Evolutionary conservation across 2,113 vertebrate species (phyloP), one percentile per base, ranked within the genome.

Genomic region (Erpornis zantholeuca): DNA sequence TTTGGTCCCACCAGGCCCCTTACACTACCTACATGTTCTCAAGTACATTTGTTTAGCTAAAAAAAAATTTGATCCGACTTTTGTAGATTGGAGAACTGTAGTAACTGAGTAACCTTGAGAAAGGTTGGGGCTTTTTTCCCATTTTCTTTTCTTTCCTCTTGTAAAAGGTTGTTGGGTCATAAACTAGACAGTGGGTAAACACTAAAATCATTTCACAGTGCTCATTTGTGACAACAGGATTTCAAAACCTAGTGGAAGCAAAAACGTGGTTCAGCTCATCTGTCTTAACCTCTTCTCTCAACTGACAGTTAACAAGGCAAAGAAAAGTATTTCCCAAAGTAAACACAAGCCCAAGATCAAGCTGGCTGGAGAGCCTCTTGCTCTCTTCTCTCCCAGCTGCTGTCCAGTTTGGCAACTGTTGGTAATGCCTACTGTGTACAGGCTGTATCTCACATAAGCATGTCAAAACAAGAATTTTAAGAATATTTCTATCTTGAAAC

Each of bases 31-130:
- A 45, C 9, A 52, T 36, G 33, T 20, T 89, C 69, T 70, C 27
- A 85, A 87, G 24, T 22, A 35, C 7, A 47, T 75, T 77, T 86
- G 7, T 65, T 77, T 28, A 81, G 36, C 47, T 57, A 60, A 79
- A 66, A 38, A 38, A 23, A 23, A 36, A 20, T 71, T 47, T 71
- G 24, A 63, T 71, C 31, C 59, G 44, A 50, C 69, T 86, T 76
- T 28, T 80, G 31, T 22, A 40, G 50, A 61, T n/a, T 60, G 40
- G 14, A 89, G 29, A 57, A 76, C 9, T n/a, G 44, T 24, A 93
- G 73, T 82, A 95, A 96, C 28, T 96, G 27, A 94, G 91, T 93
- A 96, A 49, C 63, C 40, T 23, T 49, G 63, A 47, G 40, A 42
- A 63, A 90, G 17, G 4, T 6, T 54, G 40, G 40, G 4, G 17